A percentile compares a stretch with the other conserved stretches of the same genome.
phyloP scores from a whole-genome alignment of 2,888 invertebrate species.

The Cephus pygmeus region DNA sequence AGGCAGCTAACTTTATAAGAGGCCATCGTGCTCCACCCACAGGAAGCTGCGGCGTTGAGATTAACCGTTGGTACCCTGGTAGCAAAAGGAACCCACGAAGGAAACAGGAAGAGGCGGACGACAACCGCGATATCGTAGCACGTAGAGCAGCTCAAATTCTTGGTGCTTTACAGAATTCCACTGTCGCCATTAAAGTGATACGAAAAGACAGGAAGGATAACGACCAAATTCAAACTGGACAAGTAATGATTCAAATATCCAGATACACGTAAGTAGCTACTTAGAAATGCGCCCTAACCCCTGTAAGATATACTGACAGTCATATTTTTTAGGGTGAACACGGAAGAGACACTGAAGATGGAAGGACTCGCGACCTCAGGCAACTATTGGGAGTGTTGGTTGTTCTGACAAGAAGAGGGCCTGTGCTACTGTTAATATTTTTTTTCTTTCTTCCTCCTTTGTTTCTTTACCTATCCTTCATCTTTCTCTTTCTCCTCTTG shows the following conservation, averaged over 20 bases:
- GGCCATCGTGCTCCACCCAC: conserved; percentile 41
- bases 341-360: not conserved
- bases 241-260: not conserved
- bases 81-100: conserved; percentile 26
- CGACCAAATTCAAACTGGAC: too few relatives aligned
- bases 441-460: not conserved
- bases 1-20: conserved; percentile 44
- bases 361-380: not conserved
- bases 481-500: conserved; percentile 28
- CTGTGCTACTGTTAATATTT: not conserved
- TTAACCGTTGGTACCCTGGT: conserved; percentile 32
- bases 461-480: not conserved
- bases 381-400: not conserved
- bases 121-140: not conserved
- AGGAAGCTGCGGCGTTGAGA: conserved; percentile 55
- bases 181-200: too few relatives aligned
- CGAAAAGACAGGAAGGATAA: not conserved
- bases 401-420: not conserved
- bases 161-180: not conserved
- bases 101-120: conserved; percentile 61
- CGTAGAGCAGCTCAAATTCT: not conserved
- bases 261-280: not conserved
- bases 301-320: not conserved
- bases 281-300: not conserved
- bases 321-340: not conserved